phyloP scores from a whole-genome alignment of 2,113 vertebrate genomes.

The Cnemophilus loriae region DNA sequence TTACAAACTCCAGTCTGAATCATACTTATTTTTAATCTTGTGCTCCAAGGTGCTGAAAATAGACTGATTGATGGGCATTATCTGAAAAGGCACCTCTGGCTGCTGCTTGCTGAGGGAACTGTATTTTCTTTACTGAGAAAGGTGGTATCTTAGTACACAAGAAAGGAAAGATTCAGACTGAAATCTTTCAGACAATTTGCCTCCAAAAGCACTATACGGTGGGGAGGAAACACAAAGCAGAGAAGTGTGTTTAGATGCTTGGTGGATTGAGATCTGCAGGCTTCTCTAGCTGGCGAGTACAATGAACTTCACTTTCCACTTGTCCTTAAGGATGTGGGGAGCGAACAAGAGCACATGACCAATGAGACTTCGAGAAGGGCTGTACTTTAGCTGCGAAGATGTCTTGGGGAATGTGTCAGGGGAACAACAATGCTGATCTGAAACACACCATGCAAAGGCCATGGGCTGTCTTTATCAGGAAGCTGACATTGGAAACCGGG shows the following conservation, averaged over 20 bases:
- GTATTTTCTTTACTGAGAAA: not conserved
- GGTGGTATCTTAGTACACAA: not conserved
- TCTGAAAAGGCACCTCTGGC: not conserved
- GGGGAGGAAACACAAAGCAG: not conserved
- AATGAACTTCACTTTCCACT: not conserved
- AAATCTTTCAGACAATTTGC: not conserved
- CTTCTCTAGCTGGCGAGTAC: not conserved
- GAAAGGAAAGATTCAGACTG: not conserved
- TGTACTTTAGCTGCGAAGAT: not conserved
- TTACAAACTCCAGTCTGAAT: not conserved
- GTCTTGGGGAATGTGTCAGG: fast-evolving
- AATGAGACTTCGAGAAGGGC: not conserved
- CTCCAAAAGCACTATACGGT: not conserved
- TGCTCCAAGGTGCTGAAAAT: not conserved
- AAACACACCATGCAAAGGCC: not conserved
- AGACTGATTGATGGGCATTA: not conserved
- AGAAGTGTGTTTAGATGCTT: not conserved
- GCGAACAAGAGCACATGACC: not conserved
- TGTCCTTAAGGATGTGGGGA: not conserved
- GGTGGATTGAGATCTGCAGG: not conserved
- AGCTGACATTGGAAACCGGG: not conserved
- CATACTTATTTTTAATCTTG: not conserved
- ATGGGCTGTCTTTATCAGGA: not conserved
- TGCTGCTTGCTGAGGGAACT: not conserved
- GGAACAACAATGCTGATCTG: not conserved